A percentile compares a stretch with the other conserved stretches of the same genome.
phyloP scores from a whole-genome alignment of 2,797 vertebrate genomes.

The Naso thynnoides region DNA sequence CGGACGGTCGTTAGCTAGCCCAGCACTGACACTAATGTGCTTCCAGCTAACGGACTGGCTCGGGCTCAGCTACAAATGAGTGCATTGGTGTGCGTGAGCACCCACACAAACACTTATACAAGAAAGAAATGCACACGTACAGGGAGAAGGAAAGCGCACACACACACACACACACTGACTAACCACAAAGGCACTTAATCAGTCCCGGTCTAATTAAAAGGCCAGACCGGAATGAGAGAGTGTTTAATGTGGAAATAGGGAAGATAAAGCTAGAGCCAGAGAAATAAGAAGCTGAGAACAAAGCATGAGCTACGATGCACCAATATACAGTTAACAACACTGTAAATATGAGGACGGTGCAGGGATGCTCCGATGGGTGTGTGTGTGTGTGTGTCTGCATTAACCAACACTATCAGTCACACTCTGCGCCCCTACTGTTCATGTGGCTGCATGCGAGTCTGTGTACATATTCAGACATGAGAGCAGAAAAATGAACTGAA shows the following conservation, averaged over 20 bases:
- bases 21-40: conserved; percentile 74
- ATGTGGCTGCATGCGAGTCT: conserved; percentile 6
- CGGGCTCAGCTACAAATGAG: conserved; percentile 36
- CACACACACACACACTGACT: conserved; percentile 27
- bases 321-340: conserved; percentile 22
- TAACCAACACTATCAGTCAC: conserved; percentile 59
- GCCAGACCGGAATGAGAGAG: conserved; percentile 69
- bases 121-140: conserved; percentile 11
- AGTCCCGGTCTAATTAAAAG: conserved; percentile 84
- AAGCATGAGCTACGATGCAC: conserved; percentile 1
- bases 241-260: conserved; percentile 72
- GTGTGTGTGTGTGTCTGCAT: conserved; percentile 39
- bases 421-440: conserved; percentile 21
- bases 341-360: conserved; percentile 49
- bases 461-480: conserved; percentile 16
- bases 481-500: conserved; percentile 16
- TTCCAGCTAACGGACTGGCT: conserved; percentile 68
- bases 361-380: conserved; percentile 28
- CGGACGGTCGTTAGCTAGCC: conserved; percentile 73
- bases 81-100: neutral
- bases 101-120: conserved; percentile 8
- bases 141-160: neutral
- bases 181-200: conserved; percentile 80
- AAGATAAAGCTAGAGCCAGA: conserved; percentile 63
- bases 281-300: conserved; percentile 37